These are phyloP conservation scores for Ennomos erosarius DNA, from an alignment of 2,888 invertebrate species.

Conservation along the genomic window DNA sequence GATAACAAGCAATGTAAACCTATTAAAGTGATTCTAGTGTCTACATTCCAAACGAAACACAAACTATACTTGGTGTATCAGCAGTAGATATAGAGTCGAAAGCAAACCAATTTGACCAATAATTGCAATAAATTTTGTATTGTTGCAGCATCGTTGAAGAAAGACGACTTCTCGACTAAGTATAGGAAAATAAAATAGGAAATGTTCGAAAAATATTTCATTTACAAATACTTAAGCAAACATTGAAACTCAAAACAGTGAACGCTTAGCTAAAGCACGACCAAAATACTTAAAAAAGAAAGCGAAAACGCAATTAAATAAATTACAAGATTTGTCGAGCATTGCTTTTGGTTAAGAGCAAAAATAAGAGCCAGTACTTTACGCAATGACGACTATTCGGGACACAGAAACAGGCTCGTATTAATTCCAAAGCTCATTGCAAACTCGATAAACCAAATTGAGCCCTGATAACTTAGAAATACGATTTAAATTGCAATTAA, in stretches of 20 bases:
- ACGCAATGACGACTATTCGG: conserved; percentile 44
- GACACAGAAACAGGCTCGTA: conserved; percentile 30
- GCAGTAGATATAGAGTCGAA: neutral
- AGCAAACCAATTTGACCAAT: conserved; percentile 5
- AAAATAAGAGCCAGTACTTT: conserved; percentile 52
- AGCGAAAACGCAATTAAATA: conserved; percentile 47
- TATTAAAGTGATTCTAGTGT: neutral
- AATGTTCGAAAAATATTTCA: neutral
- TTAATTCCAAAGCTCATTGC: conserved; percentile 36
- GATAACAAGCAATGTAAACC: conserved; percentile 3
- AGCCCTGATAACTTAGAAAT: conserved; percentile 62
- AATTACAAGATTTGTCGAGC: conserved; percentile 52
- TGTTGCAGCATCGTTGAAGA: conserved; percentile 8
- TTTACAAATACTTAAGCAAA: conserved; percentile 22
- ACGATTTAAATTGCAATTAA: conserved; percentile 64
- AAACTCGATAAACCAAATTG: conserved; percentile 56
- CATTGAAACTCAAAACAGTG: conserved; percentile 9
- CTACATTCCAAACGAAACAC: conserved; percentile 8
- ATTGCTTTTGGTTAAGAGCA: conserved; percentile 53
- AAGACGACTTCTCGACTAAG: neutral
- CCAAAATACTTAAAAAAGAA: conserved; percentile 28
- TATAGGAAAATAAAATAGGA: conserved; percentile 13
- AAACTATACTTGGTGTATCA: neutral
- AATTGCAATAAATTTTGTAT: neutral
- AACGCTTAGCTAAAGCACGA: conserved; percentile 13